phyloP scores from a whole-genome alignment of 2,888 invertebrate species.

The Drosophila phalerata region DNA sequence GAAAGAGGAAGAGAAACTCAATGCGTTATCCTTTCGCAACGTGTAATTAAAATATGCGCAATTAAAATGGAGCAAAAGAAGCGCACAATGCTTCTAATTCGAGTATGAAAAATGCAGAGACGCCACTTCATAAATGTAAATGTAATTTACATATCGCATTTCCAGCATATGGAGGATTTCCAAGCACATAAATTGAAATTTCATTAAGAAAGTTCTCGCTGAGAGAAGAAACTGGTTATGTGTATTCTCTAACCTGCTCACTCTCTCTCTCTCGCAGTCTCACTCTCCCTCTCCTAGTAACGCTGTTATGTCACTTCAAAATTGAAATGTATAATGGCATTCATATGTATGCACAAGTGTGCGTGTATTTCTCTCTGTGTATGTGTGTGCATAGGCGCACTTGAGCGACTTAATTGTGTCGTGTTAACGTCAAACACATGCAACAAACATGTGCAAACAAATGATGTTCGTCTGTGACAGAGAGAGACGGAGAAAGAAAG shows the following conservation, averaged over 20 bases:
- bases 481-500: not conserved
- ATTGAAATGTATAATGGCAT: constrained; percentile 77
- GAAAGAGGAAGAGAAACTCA: not conserved
- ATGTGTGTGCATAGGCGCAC: constrained; percentile 64
- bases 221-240: constrained; percentile 8
- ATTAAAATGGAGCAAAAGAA: constrained; percentile 62
- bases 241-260: not conserved
- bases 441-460: constrained; percentile 80
- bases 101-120: constrained; percentile 35
- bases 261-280: constrained; percentile 15
- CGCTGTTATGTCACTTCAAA: constrained; percentile 59
- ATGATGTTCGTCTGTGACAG: constrained; percentile 45
- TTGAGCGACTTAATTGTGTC: constrained; percentile 81
- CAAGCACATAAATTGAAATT: constrained; percentile 74
- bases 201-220: constrained; percentile 72
- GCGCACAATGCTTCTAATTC: constrained; percentile 49
- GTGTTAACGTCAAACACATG: constrained; percentile 82
- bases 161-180: constrained; percentile 21
- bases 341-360: constrained; percentile 28
- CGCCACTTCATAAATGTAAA: constrained; percentile 57
- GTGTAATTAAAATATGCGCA: constrained; percentile 77
- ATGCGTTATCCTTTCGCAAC: constrained; percentile 22
- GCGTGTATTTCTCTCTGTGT: constrained; percentile 4
- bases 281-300: not conserved
- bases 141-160: constrained; percentile 67